Evolutionary conservation across 2,113 vertebrate genomes (phyloP).

Genomic region (Cyphomyrus plagiostoma): DNA sequence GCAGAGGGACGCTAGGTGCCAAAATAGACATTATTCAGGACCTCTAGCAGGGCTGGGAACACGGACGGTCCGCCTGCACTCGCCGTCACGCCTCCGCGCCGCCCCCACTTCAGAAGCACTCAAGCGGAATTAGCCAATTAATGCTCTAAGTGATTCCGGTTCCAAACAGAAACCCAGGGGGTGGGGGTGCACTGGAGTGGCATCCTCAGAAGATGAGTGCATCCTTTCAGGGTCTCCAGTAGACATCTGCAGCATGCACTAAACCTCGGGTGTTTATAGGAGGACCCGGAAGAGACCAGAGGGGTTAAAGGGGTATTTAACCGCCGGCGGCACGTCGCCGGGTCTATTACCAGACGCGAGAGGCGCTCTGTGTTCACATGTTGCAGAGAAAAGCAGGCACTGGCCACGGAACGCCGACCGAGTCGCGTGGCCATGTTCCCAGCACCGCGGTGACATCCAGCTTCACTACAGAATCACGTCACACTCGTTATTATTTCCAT

Average conservation of each 20-base stretch:
- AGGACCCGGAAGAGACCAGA: not conserved
- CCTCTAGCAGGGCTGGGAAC: not conserved
- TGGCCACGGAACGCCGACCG: not conserved
- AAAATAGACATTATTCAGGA: not conserved
- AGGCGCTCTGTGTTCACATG: not conserved
- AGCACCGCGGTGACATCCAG: not conserved
- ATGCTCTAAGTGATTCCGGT: not conserved
- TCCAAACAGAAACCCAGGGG: not conserved
- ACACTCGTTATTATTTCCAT: not conserved
- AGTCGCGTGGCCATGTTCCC: not conserved
- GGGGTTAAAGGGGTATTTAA: not conserved
- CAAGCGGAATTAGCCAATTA: conserved; percentile 16
- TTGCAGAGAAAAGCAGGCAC: not conserved
- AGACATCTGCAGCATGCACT: not conserved
- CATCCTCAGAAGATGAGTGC: not conserved
- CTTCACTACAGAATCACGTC: not conserved
- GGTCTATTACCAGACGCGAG: not conserved
- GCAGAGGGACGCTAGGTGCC: not conserved
- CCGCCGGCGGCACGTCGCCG: not conserved
- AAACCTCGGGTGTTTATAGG: not conserved
- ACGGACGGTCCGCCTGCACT: not conserved
- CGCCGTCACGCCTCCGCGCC: not conserved
- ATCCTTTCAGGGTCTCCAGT: not conserved
- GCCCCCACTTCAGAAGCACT: not conserved
- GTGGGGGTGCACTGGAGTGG: not conserved